These are phyloP conservation scores for Pentalonia nigronervosa DNA, from an alignment of 1,140 invertebrate species.

Conservation along the genomic window DNA sequence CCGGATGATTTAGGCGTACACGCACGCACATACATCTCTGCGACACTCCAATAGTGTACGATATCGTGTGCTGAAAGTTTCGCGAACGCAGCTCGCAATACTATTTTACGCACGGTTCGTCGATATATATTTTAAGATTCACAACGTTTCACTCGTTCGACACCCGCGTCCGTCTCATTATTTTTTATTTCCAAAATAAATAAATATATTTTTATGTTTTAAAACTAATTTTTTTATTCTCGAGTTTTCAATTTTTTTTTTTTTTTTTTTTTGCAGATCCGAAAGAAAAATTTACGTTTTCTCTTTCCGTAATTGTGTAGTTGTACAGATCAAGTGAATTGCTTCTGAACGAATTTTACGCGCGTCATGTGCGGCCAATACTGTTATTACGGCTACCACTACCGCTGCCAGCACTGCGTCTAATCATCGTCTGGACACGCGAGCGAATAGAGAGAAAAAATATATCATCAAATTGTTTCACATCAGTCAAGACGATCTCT, in stretches of 20 bases:
- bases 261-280: conserved; percentile 23
- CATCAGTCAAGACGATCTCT: conserved; percentile 60
- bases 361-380: neutral
- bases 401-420: no score
- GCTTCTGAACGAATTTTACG: neutral
- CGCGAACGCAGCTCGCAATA: neutral
- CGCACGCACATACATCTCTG: neutral
- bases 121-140: no score
- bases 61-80: neutral
- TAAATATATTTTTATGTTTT: neutral
- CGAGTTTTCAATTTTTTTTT: neutral
- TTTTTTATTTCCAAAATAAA: no score
- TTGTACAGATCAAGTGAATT: conserved; percentile 6
- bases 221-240: neutral
- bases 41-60: neutral
- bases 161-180: no score
- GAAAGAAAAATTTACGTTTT: neutral
- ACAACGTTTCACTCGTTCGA: no score
- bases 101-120: no score
- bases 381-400: neutral
- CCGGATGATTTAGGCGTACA: neutral
- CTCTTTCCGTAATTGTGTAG: neutral
- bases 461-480: neutral
- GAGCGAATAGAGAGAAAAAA: neutral
- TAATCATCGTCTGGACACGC: neutral